Evolutionary conservation across 2,888 invertebrate genomes (phyloP).

Genomic region (Amphipoea lucens): DNA sequence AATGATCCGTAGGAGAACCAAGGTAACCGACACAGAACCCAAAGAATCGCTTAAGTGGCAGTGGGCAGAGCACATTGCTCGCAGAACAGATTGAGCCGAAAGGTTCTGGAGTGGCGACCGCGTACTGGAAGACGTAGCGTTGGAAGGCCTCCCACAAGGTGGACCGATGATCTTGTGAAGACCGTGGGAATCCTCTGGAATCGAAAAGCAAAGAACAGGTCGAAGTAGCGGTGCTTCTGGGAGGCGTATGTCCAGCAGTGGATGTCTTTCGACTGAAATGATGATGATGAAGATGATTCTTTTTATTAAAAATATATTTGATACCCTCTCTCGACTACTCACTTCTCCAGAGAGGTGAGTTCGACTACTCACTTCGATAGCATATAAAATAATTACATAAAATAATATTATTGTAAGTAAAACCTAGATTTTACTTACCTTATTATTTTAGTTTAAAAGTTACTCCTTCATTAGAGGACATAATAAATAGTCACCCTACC

Average conservation of each 20-base stretch:
- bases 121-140: neutral
- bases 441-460: neutral
- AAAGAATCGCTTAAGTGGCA: neutral
- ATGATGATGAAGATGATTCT: neutral
- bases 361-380: too few relatives aligned
- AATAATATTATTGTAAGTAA: too few relatives aligned
- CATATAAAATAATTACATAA: too few relatives aligned
- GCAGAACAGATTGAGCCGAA: neutral
- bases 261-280: neutral
- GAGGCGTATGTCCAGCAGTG: neutral
- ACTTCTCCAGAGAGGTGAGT: neutral
- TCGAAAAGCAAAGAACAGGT: neutral
- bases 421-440: too few relatives aligned
- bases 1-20: neutral
- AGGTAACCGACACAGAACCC: neutral
- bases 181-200: neutral
- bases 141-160: neutral
- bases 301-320: neutral
- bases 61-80: neutral
- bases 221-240: neutral
- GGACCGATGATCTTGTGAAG: too few relatives aligned
- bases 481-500: slow-evolving; percentile 14
- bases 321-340: neutral
- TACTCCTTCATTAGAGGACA: neutral
- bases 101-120: neutral